Evolutionary conservation across 2,113 vertebrate species (phyloP), one percentile per base, ranked within the genome.

Genomic region (Spea bombifrons): DNA sequence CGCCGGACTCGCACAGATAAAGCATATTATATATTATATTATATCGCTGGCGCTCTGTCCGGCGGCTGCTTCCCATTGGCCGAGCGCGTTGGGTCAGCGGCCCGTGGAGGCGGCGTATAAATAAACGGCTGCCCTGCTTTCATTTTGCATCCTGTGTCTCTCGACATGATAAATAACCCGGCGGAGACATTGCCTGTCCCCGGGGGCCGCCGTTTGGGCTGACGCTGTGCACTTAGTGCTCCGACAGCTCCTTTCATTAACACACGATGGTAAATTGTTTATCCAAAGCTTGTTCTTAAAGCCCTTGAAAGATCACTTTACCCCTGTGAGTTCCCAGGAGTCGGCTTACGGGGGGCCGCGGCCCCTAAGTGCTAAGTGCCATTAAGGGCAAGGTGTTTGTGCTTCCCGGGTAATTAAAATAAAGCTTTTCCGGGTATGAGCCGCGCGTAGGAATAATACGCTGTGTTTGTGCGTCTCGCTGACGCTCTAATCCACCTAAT

Each of bases 191-290:
- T 16, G 47, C 63, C 48, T 30, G 17, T 68, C 65, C 65, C 44
- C 15, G 52, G 47, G 55, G 12, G 44, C 7, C 52, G 66, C 5
- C 17, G 61, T 45, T 61, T 61, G 65, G 16, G 8, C 61, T 68
- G 8, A n/a, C 16, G 45, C 50, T 66, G 12, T 75, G 63, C 73
- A 75, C 47, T 75, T 53, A 66, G 48, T 9, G 6, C 16, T 30
- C 49, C 49, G 5, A 52, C 16, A 57, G 52, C 8, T 8, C 13
- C 63, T 9, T 47, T 57, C 45, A 61, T 49, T 59, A 15, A 48
- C 64, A 46, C 4, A 30, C n/a, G 16, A 15, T 48, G 16, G 45
- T 68, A 68, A 76, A 76, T 44, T 70, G 75, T 77, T 77, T 77
- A 77, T 61, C 7, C 61, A 50, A 70, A 16, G 16, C 47, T 49